Evolutionary conservation across 2,113 vertebrate genomes (phyloP).

Genomic region (Lophotis ruficrista): DNA sequence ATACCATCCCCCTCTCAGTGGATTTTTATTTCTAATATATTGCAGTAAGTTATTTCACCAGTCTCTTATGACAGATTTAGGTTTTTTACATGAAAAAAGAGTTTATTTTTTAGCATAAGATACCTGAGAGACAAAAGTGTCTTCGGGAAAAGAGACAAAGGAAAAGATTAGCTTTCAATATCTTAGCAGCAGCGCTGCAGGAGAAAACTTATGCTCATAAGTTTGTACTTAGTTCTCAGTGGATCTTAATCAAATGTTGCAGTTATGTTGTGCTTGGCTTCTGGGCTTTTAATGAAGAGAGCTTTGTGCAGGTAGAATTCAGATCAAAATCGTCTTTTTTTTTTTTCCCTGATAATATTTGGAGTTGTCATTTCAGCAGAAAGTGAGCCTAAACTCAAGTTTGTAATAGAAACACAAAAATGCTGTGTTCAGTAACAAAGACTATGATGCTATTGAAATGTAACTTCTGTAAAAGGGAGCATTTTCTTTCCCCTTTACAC

Average conservation of each 20-base stretch:
- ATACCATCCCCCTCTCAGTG: neutral
- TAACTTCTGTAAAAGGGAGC: neutral
- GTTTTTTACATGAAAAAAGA: neutral
- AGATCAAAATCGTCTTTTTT: neutral
- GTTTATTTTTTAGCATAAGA: neutral
- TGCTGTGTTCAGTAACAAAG: neutral
- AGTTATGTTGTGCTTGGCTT: neutral
- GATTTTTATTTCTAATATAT: neutral
- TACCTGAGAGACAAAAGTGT: neutral
- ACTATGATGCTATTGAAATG: neutral
- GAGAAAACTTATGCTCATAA: neutral
- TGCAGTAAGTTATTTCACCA: neutral
- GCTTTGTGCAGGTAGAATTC: neutral
- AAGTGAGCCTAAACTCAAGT: neutral
- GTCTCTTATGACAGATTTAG: neutral
- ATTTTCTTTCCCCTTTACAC: neutral
- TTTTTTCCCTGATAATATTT: neutral
- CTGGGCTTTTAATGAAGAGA: neutral
- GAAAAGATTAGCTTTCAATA: neutral
- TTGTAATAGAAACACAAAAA: neutral
- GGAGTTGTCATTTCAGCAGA: neutral
- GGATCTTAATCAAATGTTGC: neutral
- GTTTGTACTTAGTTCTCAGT: constrained; percentile 1
- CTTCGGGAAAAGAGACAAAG: neutral
- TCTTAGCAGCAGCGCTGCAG: neutral